phyloP scores from a whole-genome alignment of 2,797 vertebrate species.

The Cuculus canorus region DNA sequence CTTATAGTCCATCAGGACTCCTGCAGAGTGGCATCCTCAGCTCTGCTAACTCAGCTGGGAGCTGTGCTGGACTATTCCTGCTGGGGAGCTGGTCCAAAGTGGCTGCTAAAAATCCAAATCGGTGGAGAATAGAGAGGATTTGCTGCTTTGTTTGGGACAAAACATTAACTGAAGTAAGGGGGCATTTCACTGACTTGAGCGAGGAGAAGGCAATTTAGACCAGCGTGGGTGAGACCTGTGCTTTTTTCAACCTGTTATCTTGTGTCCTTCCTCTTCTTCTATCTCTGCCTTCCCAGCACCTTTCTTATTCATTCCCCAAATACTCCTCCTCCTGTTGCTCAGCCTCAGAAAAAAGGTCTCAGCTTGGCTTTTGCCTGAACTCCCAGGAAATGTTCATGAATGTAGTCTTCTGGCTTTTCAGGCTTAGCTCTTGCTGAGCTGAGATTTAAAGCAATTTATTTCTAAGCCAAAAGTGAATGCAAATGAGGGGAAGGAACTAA shows the following conservation, averaged over 20 bases:
- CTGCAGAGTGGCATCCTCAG: neutral
- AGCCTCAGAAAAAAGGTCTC: neutral
- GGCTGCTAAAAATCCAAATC: neutral
- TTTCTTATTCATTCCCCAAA: neutral
- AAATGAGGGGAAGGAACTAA: conserved; percentile 27
- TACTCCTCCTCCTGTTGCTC: neutral
- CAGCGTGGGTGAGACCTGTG: neutral
- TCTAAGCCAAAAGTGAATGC: conserved; percentile 42
- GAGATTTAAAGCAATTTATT: conserved; percentile 61
- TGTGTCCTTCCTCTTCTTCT: neutral
- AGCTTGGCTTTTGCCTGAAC: conserved; percentile 10
- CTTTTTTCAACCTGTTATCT: neutral
- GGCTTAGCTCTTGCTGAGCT: conserved; percentile 40
- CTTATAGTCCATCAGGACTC: neutral
- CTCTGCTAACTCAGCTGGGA: neutral
- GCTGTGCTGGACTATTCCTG: neutral
- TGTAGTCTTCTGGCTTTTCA: conserved; percentile 31
- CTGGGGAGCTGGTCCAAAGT: neutral
- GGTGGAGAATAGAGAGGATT: neutral
- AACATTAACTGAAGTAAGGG: neutral
- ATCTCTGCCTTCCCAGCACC: neutral
- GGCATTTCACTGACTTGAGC: neutral
- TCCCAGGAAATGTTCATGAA: conserved; percentile 4
- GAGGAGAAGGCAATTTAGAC: neutral
- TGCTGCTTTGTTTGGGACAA: neutral